Conservation (phyloP, 1,140 invertebrate genomes). For the Homalodisca vitripennis region DNA sequence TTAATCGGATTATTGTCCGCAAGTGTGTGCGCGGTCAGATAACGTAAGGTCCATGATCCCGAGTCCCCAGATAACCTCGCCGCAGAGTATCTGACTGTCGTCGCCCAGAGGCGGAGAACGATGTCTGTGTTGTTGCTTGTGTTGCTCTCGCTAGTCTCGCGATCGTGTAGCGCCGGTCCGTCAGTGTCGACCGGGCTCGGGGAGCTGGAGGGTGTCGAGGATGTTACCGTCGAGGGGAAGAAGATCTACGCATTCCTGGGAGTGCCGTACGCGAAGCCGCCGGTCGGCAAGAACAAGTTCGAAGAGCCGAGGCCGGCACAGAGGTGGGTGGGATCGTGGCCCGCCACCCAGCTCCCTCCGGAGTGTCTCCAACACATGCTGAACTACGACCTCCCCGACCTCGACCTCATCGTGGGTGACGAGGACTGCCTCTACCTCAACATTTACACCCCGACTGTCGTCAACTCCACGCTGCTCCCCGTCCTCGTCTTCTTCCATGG, state of each 20-base stretch:
- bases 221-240: neutral
- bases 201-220: neutral
- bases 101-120: too few species aligned
- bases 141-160: too few species aligned
- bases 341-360: too few species aligned
- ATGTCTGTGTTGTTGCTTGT: too few species aligned
- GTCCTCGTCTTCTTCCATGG: constrained; percentile 9
- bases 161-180: too few species aligned
- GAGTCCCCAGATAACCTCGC: too few species aligned
- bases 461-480: too few species aligned
- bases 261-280: constrained; percentile 1
- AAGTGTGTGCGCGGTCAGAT: too few species aligned
- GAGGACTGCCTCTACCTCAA: constrained; percentile 65
- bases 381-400: neutral
- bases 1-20: too few species aligned
- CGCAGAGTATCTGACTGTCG: too few species aligned
- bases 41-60: too few species aligned
- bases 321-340: neutral
- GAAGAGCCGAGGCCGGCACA: neutral
- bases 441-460: constrained; percentile 54
- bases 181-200: neutral
- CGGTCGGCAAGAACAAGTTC: neutral
- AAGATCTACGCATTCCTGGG: constrained; percentile 6
- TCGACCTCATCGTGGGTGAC: constrained; percentile 15
- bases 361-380: neutral